These are phyloP conservation scores for Lithobates pipiens DNA, from an alignment of 2,797 vertebrate genomes.

Conservation along the genomic window DNA sequence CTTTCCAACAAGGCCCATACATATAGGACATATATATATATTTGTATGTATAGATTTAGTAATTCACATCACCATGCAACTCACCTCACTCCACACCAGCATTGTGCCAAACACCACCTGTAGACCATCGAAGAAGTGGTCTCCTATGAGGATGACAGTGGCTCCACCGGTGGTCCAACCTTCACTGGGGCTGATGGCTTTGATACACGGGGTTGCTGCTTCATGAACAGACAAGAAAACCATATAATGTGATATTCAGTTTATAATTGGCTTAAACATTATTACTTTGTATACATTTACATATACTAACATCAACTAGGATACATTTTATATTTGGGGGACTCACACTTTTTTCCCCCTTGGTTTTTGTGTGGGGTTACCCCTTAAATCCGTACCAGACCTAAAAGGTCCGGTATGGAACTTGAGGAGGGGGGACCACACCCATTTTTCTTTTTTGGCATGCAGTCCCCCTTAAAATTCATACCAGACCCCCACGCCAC, in stretches of 20 bases:
- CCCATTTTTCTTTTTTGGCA: too few relatives aligned
- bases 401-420: too few relatives aligned
- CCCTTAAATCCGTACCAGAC: too few relatives aligned
- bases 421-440: too few relatives aligned
- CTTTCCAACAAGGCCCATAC: too few relatives aligned
- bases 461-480: too few relatives aligned
- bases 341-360: too few relatives aligned
- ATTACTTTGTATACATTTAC: background rate
- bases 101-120: slow-evolving; percentile 95
- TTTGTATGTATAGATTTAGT: too few relatives aligned
- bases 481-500: too few relatives aligned
- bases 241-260: background rate
- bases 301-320: background rate
- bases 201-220: slow-evolving; percentile 97
- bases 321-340: too few relatives aligned
- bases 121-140: slow-evolving; percentile 96
- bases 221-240: slow-evolving; percentile 63
- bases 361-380: too few relatives aligned
- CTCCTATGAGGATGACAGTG: slow-evolving; percentile 95
- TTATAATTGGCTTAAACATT: background rate
- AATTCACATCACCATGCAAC: background rate
- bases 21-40: too few relatives aligned
- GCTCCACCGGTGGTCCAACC: slow-evolving; percentile 95
- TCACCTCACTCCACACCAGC: slow-evolving; percentile 95
- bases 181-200: slow-evolving; percentile 95